A percentile compares a stretch with the other conserved stretches of the same genome.
Conservation (phyloP, 2,797 vertebrate genomes). For the Hapalemur alaotrensis region DNA sequence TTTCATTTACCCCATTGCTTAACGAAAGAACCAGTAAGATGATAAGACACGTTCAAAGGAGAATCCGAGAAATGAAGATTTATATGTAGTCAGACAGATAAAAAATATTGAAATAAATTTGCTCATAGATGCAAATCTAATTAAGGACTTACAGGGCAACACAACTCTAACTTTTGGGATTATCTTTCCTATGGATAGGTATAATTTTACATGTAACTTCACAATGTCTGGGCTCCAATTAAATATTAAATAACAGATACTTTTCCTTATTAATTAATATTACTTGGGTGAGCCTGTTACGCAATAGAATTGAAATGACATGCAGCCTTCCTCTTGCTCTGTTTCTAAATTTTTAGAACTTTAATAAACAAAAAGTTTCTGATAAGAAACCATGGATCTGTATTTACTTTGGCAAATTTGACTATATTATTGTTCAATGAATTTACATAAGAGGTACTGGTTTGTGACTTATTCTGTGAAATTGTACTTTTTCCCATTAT, state of each 20-base stretch:
- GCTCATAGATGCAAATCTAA: not conserved
- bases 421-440: not conserved
- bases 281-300: not conserved
- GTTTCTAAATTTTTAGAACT: not conserved
- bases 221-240: not conserved
- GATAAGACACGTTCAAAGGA: not conserved
- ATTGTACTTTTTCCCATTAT: not conserved
- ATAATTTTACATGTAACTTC: not conserved
- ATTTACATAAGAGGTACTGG: not conserved
- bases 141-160: not conserved
- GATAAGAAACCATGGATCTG: not conserved
- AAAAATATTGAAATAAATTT: conserved; percentile 2
- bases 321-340: not conserved
- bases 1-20: not conserved
- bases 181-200: not conserved
- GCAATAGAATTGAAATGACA: not conserved
- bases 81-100: not conserved
- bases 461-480: not conserved
- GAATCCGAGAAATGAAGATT: not conserved
- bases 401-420: not conserved
- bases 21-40: not conserved
- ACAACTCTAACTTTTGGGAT: not conserved
- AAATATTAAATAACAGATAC: not conserved
- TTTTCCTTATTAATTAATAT: not conserved
- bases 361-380: not conserved